phyloP scores from a whole-genome alignment of 1,140 invertebrate species.

The Homalodisca vitripennis region DNA sequence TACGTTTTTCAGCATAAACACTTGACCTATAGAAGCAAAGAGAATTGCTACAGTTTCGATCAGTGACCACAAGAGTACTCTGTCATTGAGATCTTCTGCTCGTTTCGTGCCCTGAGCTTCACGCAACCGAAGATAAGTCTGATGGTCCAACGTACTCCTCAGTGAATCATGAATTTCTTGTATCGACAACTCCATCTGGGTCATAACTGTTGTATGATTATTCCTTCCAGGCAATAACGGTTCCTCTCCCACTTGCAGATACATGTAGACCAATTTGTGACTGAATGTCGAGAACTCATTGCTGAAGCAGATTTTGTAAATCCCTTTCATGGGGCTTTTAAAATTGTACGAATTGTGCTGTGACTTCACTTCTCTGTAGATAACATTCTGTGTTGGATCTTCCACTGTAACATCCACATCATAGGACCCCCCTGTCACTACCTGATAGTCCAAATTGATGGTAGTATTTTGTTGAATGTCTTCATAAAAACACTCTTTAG shows the following conservation, averaged over 20 bases:
- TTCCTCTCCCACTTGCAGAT: conserved; percentile 95
- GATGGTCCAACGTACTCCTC: conserved; percentile 85
- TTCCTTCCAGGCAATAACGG: conserved; percentile 77
- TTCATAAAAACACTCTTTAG: too few relatives aligned
- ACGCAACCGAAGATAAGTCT: conserved; percentile 93
- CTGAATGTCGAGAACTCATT: conserved; percentile 99
- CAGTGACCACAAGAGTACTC: conserved; percentile 91
- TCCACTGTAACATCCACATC: conserved; percentile 95
- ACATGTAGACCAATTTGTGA: conserved; percentile 99
- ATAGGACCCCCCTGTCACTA: conserved; percentile 98
- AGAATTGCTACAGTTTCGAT: conserved; percentile 85
- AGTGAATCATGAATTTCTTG: conserved; percentile 86
- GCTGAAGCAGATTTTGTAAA: conserved; percentile 93
- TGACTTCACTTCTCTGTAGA: conserved; percentile 91
- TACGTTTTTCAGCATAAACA: conserved; percentile 91
- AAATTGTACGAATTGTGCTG: conserved; percentile 94
- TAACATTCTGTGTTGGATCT: conserved; percentile 82
- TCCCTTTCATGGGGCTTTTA: conserved; percentile 68
- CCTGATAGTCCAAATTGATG: conserved; percentile 63
- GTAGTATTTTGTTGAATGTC: too few relatives aligned
- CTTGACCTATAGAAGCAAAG: conserved; percentile 82
- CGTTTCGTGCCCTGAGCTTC: conserved; percentile 92
- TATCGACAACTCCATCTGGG: conserved; percentile 90
- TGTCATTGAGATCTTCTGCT: conserved; percentile 93
- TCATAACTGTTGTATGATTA: conserved; percentile 91